phyloP scores from a whole-genome alignment of 2,797 vertebrate species.

The Eremophila alpestris region DNA sequence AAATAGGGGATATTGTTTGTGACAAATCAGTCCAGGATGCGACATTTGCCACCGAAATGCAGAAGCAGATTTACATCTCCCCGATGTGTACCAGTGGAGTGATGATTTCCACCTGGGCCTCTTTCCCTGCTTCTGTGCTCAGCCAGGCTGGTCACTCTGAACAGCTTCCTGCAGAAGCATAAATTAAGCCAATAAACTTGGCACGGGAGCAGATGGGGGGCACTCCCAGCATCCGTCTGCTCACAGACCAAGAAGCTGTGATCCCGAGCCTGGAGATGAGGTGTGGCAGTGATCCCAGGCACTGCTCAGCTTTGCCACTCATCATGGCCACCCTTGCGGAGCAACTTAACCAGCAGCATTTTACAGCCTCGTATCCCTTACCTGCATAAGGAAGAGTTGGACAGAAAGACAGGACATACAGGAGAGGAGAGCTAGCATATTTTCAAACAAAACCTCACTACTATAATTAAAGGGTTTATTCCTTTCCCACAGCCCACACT shows the following conservation, averaged over 20 bases:
- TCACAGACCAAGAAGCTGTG: fast-evolving
- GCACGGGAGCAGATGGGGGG: background rate
- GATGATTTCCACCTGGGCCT: background rate
- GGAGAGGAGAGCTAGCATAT: background rate
- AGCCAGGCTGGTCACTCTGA: background rate
- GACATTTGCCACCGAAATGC: background rate
- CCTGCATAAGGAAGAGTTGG: background rate
- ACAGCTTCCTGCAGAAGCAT: background rate
- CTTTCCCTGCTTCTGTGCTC: background rate
- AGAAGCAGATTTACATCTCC: background rate
- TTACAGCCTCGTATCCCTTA: background rate
- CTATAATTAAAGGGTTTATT: slow-evolving; percentile 36
- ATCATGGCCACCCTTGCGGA: fast-evolving
- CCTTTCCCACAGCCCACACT: slow-evolving; percentile 28
- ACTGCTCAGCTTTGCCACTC: background rate
- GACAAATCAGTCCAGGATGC: fast-evolving
- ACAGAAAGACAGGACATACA: background rate
- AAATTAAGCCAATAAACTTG: background rate
- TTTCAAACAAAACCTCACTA: background rate
- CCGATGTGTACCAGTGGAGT: fast-evolving
- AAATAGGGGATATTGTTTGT: background rate
- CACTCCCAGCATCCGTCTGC: background rate
- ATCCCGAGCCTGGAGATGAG: fast-evolving
- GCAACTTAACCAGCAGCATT: background rate
- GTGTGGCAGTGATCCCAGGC: fast-evolving